A percentile compares a stretch with the other conserved stretches of the same genome.
Evolutionary conservation across 2,888 invertebrate genomes (phyloP).

Genomic region (Gnatocerus cornutus): DNA sequence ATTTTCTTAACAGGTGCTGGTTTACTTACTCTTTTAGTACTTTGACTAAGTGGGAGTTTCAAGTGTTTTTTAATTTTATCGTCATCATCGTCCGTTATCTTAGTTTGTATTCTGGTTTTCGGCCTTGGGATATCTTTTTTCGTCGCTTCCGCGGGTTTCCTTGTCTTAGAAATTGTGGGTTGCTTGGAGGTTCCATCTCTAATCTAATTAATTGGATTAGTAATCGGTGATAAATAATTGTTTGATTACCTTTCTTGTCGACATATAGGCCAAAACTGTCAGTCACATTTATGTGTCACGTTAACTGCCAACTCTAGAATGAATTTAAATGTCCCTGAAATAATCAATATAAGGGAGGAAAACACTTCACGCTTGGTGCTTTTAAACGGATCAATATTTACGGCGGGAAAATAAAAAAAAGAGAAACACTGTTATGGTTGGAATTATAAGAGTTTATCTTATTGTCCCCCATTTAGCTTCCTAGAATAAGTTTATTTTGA

Average conservation of each 20-base stretch:
- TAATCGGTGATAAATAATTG: slow-evolving; percentile 6
- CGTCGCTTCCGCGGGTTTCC: slow-evolving; percentile 20
- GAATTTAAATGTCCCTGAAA: slow-evolving; percentile 54
- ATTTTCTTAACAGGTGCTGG: slow-evolving; percentile 32
- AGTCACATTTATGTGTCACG: slow-evolving; percentile 55
- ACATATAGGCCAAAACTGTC: slow-evolving; percentile 52
- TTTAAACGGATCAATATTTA: slow-evolving; percentile 30
- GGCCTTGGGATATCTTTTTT: slow-evolving; percentile 43
- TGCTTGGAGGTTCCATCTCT: slow-evolving; percentile 37
- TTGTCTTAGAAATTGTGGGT: slow-evolving; percentile 4
- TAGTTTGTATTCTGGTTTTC: slow-evolving; percentile 7
- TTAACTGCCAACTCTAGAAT: slow-evolving; percentile 54
- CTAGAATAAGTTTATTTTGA: too few species aligned
- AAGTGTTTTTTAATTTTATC: slow-evolving; percentile 19
- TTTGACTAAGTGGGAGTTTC: slow-evolving; percentile 6
- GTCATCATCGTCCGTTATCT: slow-evolving; percentile 22
- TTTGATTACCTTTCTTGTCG: slow-evolving; percentile 58
- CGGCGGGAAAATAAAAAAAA: slow-evolving; percentile 26
- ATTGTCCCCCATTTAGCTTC: too few species aligned
- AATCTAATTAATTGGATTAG: slow-evolving; percentile 17
- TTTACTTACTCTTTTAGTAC: slow-evolving; percentile 24
- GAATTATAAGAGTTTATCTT: too few species aligned
- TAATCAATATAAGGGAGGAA: slow-evolving; percentile 60
- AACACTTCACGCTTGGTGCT: slow-evolving; percentile 49
- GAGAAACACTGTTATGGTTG: slow-evolving; percentile 17